These are phyloP conservation scores for Meghimatium bilineatum DNA, from an alignment of 2,888 invertebrate species.

Conservation along the genomic window DNA sequence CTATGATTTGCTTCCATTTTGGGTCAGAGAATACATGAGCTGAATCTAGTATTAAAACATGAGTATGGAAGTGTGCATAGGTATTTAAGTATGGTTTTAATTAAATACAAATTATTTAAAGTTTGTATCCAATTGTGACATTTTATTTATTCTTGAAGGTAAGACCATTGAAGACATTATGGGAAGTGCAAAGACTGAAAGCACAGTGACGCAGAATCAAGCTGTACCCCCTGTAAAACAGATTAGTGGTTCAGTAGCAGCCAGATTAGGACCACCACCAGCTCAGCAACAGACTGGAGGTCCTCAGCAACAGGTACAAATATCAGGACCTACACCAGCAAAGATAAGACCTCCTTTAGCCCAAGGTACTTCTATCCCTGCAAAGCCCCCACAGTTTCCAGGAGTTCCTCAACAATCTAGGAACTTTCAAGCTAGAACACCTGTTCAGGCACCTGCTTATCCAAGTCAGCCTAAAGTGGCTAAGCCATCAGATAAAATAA, in stretches of 20 bases:
- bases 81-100: too few species aligned
- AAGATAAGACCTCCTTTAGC: conserved; percentile 6
- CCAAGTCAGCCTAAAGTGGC: conserved; percentile 1
- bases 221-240: conserved; percentile 4
- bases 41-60: too few species aligned
- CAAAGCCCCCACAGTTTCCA: conserved; percentile 1
- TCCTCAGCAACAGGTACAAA: conserved; percentile 18
- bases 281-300: conserved; percentile 1
- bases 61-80: too few species aligned
- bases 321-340: background rate
- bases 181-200: conserved; percentile 7
- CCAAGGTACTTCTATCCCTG: background rate
- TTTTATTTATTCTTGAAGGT: conserved; percentile 9
- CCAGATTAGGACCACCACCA: conserved; percentile 40
- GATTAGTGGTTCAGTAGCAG: conserved; percentile 29
- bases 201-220: background rate
- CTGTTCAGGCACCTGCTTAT: background rate
- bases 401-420: conserved; percentile 12
- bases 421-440: conserved; percentile 16
- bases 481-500: conserved; percentile 8
- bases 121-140: background rate
- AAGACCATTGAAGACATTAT: conserved; percentile 33
- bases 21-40: too few species aligned
- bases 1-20: too few species aligned
- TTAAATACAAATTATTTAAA: background rate